phyloP scores from a whole-genome alignment of 2,888 invertebrate genomes.

The Atrina japonica region DNA sequence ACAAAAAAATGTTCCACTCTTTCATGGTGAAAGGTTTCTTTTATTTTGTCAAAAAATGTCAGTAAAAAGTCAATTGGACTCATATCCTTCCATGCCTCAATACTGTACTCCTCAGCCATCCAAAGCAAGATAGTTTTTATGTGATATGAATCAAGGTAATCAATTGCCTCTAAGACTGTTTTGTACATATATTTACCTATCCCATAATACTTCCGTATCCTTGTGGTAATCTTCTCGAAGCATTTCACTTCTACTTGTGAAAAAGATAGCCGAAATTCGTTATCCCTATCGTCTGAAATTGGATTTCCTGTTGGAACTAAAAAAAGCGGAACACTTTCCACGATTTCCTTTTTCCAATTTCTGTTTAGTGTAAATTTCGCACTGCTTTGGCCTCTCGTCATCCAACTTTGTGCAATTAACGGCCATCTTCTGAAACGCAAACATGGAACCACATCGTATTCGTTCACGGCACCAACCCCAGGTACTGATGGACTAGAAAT shows the following conservation, averaged over 20 bases:
- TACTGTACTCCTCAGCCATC: constrained; percentile 17
- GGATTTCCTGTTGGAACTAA: constrained; percentile 45
- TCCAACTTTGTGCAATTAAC: not conserved
- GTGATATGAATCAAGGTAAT: constrained; percentile 42
- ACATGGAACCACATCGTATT: constrained; percentile 39
- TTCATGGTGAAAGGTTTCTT: constrained; percentile 4
- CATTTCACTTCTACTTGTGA: constrained; percentile 41
- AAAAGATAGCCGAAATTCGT: constrained; percentile 41
- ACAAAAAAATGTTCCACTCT: constrained; percentile 30
- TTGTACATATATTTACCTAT: constrained; percentile 44
- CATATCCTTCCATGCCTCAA: constrained; percentile 9
- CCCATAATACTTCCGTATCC: constrained; percentile 36
- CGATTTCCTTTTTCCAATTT: constrained; percentile 14
- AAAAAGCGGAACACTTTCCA: constrained; percentile 26
- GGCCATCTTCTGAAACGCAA: constrained; percentile 27
- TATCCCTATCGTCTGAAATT: constrained; percentile 1
- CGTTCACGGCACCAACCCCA: constrained; percentile 32
- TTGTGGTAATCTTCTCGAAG: constrained; percentile 23
- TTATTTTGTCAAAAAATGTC: constrained; percentile 7
- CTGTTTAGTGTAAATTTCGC: constrained; percentile 3
- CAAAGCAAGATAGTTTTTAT: constrained; percentile 42
- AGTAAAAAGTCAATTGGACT: constrained; percentile 9
- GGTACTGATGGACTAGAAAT: constrained; percentile 32
- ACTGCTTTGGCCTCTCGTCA: not conserved
- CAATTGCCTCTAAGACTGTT: constrained; percentile 10